Evolutionary conservation across 1,140 invertebrate genomes (phyloP).

Genomic region (Drosophila mauritiana): DNA sequence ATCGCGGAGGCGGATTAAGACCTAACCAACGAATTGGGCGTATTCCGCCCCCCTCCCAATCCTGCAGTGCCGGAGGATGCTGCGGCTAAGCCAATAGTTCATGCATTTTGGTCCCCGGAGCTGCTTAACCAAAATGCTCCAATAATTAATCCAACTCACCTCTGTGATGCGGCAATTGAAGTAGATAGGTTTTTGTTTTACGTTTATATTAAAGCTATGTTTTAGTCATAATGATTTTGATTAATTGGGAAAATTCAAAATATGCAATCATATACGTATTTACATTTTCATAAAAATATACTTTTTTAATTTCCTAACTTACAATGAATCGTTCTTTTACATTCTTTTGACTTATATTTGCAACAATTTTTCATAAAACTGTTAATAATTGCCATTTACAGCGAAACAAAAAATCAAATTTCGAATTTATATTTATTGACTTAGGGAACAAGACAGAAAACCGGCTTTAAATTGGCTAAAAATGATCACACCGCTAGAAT

Average conservation of each 20-base stretch:
- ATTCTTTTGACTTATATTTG: neutral
- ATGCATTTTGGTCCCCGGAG: constrained; percentile 11
- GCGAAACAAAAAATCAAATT: too few species aligned
- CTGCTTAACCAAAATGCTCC: constrained; percentile 1
- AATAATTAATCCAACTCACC: neutral
- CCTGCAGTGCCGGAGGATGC: constrained; percentile 50
- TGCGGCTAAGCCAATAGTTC: constrained; percentile 21
- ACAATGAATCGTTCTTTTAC: neutral
- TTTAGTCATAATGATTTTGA: constrained; percentile 18
- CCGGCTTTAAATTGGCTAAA: too few species aligned
- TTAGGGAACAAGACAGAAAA: too few species aligned
- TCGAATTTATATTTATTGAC: too few species aligned
- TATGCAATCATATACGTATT: too few species aligned
- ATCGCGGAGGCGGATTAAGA: constrained; percentile 55
- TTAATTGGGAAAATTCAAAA: neutral
- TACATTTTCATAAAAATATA: neutral
- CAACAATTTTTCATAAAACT: too few species aligned
- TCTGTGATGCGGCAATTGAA: neutral
- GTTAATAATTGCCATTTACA: too few species aligned
- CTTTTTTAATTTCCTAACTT: neutral
- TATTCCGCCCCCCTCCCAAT: constrained; percentile 46
- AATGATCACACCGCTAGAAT: too few species aligned
- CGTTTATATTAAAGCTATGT: constrained; percentile 1
- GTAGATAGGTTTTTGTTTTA: neutral
- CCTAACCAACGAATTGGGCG: constrained; percentile 68